phyloP scores from a whole-genome alignment of 1,140 invertebrate genomes.

The Drosophila ironensis region DNA sequence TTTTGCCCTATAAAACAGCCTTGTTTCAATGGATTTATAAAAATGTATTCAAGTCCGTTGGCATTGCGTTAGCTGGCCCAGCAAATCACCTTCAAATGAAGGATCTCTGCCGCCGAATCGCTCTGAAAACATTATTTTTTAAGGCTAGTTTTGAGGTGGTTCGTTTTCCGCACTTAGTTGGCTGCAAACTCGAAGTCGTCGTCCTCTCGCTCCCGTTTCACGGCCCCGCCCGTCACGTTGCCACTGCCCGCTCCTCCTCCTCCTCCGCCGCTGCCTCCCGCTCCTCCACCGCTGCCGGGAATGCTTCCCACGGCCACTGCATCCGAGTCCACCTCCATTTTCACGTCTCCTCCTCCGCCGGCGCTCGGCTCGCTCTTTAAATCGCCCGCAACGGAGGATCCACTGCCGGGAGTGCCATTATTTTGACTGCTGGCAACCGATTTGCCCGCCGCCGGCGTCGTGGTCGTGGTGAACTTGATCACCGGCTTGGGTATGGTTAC shows the following conservation, averaged over 20 bases:
- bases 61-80: too few species aligned
- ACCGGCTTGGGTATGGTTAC: slow-evolving; percentile 89
- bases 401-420: not conserved
- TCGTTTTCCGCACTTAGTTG: slow-evolving; percentile 17
- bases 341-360: slow-evolving; percentile 61
- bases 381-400: slow-evolving; percentile 12
- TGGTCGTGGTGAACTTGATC: slow-evolving; percentile 85
- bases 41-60: too few species aligned
- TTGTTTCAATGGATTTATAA: too few species aligned
- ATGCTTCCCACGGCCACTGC: slow-evolving; percentile 67
- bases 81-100: too few species aligned
- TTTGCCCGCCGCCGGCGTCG: not conserved
- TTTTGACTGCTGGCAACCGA: too few species aligned
- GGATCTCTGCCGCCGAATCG: too few species aligned
- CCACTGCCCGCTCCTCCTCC: not conserved
- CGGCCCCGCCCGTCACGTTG: slow-evolving; percentile 23
- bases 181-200: slow-evolving; percentile 85
- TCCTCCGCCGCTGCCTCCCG: slow-evolving; percentile 6
- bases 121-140: too few species aligned
- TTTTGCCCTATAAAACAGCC: too few species aligned
- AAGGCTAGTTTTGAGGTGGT: too few species aligned
- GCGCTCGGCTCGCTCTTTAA: slow-evolving; percentile 17
- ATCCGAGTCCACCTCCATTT: slow-evolving; percentile 84
- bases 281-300: slow-evolving; percentile 12
- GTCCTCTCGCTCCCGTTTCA: slow-evolving; percentile 87